Percentiles rank a stretch among this genome's conserved stretches.
Conservation (phyloP, 2,888 invertebrate species). For the Acronicta alni region DNA sequence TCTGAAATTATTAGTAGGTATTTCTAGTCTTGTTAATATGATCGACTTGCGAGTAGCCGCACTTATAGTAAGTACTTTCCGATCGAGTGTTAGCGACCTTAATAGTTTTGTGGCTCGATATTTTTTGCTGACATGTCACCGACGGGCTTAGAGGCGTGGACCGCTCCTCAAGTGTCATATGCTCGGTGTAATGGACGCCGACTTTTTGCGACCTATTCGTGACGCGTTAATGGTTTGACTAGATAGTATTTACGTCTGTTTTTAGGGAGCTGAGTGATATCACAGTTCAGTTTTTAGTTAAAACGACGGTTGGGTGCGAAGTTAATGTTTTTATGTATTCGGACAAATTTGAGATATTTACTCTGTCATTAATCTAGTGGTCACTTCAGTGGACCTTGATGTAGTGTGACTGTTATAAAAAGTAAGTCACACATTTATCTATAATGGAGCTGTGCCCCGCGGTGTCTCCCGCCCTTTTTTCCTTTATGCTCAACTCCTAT, state of each 20-base stretch:
- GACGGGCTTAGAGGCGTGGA: conserved; percentile 56
- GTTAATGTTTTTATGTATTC: too few species aligned
- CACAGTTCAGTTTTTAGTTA: conserved; percentile 5
- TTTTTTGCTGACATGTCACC: conserved; percentile 60
- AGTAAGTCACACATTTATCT: too few species aligned
- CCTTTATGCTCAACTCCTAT: too few species aligned
- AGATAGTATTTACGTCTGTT: conserved; percentile 15
- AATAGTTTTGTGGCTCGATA: conserved; percentile 54
- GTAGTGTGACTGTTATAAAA: too few species aligned
- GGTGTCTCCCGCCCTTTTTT: too few species aligned
- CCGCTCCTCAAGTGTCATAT: conserved; percentile 34
- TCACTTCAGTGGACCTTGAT: too few species aligned
- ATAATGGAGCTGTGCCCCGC: too few species aligned
- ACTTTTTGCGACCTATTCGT: conserved; percentile 36
- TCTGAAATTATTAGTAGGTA: too few species aligned
- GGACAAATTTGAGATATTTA: too few species aligned
- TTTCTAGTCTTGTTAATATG: neutral
- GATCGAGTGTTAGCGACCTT: conserved; percentile 47
- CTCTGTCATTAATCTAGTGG: too few species aligned
- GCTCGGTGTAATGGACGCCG: conserved; percentile 15
- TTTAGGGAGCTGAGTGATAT: conserved; percentile 34
- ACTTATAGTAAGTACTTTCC: conserved; percentile 31
- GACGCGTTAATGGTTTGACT: conserved; percentile 13
- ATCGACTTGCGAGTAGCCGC: neutral
- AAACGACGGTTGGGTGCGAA: too few species aligned